Conservation (phyloP, 2,113 vertebrate species). For the Xerus inauris region DNA sequence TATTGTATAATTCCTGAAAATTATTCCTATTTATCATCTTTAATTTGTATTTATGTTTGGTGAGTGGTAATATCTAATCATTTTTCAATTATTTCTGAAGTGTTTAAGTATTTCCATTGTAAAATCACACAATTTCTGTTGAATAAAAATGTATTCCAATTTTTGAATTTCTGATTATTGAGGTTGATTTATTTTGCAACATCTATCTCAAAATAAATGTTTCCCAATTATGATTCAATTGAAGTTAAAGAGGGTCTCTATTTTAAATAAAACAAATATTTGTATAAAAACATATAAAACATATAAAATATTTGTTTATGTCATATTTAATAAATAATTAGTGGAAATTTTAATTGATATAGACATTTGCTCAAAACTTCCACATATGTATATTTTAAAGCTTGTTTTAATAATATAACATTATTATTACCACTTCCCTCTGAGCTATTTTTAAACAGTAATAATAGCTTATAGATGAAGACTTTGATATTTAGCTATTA, state of each 20-base stretch:
- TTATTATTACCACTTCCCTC: not conserved
- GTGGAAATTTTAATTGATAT: not conserved
- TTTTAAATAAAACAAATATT: not conserved
- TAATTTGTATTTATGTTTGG: not conserved
- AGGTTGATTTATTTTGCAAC: not conserved
- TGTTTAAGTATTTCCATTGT: not conserved
- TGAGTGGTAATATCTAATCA: not conserved
- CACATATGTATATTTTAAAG: not conserved
- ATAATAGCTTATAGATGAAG: not conserved
- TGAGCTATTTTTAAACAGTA: not conserved
- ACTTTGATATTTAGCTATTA: not conserved
- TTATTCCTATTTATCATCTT: not conserved
- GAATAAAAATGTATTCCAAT: not conserved
- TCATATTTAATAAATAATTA: not conserved
- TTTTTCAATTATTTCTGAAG: not conserved
- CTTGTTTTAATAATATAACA: not conserved
- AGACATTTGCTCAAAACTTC: not conserved
- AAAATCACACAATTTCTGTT: not conserved
- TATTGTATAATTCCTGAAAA: not conserved
- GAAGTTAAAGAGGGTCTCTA: not conserved
- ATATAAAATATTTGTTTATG: not conserved
- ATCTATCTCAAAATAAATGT: not conserved
- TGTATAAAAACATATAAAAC: not conserved
- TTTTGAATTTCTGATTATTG: not conserved
- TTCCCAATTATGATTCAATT: not conserved